These are phyloP conservation scores for Heteropelma amictum DNA, from an alignment of 2,888 invertebrate species.

Conservation along the genomic window DNA sequence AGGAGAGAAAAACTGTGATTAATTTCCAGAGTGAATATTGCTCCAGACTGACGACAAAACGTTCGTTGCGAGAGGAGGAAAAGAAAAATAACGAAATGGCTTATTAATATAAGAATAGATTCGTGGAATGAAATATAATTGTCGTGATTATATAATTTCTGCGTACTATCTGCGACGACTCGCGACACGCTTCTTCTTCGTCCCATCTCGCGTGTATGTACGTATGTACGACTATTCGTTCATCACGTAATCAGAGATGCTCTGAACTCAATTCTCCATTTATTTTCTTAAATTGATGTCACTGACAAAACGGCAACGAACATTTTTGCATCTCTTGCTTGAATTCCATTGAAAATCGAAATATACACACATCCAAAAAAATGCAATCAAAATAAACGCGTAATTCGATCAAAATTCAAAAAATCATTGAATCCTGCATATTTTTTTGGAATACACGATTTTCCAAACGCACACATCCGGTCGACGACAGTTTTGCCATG, in stretches of 20 bases:
- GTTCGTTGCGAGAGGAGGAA: background rate
- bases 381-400: too few relatives aligned
- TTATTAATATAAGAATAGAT: constrained; percentile 18
- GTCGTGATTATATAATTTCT: constrained; percentile 23
- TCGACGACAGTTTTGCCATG: too few relatives aligned
- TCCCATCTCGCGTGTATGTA: background rate
- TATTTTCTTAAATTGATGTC: background rate
- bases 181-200: constrained; percentile 3
- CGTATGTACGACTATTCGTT: background rate
- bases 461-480: too few relatives aligned
- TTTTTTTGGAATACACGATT: too few relatives aligned
- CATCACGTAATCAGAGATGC: constrained; percentile 19
- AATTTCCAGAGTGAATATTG: background rate
- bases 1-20: background rate
- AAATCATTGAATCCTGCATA: too few relatives aligned
- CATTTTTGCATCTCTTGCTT: background rate
- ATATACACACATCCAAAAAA: too few relatives aligned
- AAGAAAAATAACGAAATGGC: too few relatives aligned
- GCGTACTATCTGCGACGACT: background rate
- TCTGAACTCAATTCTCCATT: background rate
- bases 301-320: background rate
- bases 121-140: constrained; percentile 20
- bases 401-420: too few relatives aligned
- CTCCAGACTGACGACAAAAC: background rate
- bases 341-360: background rate